Percentiles rank a stretch among this genome's conserved stretches.
phyloP scores from a whole-genome alignment of 2,888 invertebrate species.

The Dolichopus griseipennis region DNA sequence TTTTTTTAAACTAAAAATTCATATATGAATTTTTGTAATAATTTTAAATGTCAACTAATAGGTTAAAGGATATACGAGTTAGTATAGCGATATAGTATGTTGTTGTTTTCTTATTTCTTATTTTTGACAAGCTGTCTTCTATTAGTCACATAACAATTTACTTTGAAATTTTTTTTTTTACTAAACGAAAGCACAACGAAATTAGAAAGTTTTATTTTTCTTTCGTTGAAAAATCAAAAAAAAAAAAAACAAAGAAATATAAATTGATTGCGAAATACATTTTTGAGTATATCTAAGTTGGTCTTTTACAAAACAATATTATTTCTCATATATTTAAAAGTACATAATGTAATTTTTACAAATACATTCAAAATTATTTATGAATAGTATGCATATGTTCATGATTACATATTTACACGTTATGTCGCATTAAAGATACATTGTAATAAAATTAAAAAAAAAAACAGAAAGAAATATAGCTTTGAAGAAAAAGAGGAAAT shows the following conservation, averaged over 20 bases:
- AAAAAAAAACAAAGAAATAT: background rate
- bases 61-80: no score
- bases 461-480: background rate
- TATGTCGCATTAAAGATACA: no score
- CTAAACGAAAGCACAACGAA: background rate
- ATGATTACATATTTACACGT: no score
- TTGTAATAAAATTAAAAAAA: no score
- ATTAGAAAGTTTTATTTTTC: background rate
- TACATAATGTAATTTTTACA: background rate
- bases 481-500: background rate
- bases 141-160: background rate
- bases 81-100: no score
- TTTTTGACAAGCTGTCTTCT: background rate
- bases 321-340: background rate
- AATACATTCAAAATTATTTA: background rate
- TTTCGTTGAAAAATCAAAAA: background rate
- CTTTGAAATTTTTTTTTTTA: background rate
- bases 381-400: no score
- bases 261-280: background rate
- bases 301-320: background rate
- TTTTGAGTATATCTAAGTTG: background rate
- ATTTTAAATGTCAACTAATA: no score
- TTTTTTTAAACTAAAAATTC: no score
- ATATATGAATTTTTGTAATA: no score
- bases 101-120: no score